Conservation (phyloP, 53 echinoderm and acorn worm species). For the Paelopatides confundens region DNA sequence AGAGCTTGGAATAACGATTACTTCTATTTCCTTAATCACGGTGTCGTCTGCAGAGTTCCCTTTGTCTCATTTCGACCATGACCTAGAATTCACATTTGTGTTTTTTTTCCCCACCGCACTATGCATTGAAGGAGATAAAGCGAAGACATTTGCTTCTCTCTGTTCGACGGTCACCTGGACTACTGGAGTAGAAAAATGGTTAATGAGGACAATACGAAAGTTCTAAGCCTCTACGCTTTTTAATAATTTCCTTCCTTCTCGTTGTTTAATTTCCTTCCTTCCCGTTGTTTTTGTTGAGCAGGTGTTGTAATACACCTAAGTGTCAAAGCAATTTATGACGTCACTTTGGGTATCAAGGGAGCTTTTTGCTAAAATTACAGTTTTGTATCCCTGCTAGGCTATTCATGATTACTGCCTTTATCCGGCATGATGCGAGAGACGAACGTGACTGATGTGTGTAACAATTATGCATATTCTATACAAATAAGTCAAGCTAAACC, state of each 20-base stretch:
- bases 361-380: neutral
- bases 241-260: neutral
- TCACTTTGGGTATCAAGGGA: neutral
- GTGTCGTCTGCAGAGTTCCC: neutral
- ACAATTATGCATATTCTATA: too few relatives aligned
- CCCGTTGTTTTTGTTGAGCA: slow-evolving; percentile 20
- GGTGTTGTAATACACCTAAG: slow-evolving; percentile 27
- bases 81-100: neutral
- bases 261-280: slow-evolving; percentile 17
- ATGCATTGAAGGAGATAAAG: neutral
- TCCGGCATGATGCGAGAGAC: too few relatives aligned
- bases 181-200: slow-evolving; percentile 35
- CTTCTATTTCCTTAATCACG: too few relatives aligned
- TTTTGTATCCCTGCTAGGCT: too few relatives aligned
- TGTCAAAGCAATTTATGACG: neutral
- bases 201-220: neutral
- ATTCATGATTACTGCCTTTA: too few relatives aligned
- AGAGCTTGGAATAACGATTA: too few relatives aligned
- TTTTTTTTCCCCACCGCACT: neutral
- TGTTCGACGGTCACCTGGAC: neutral
- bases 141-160: neutral
- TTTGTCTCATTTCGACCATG: neutral
- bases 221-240: neutral
- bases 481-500: too few relatives aligned
- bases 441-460: too few relatives aligned